Base-by-base conservation (phyloP, 2,797 vertebrate species). In the Telmatherina bonti region DNA sequence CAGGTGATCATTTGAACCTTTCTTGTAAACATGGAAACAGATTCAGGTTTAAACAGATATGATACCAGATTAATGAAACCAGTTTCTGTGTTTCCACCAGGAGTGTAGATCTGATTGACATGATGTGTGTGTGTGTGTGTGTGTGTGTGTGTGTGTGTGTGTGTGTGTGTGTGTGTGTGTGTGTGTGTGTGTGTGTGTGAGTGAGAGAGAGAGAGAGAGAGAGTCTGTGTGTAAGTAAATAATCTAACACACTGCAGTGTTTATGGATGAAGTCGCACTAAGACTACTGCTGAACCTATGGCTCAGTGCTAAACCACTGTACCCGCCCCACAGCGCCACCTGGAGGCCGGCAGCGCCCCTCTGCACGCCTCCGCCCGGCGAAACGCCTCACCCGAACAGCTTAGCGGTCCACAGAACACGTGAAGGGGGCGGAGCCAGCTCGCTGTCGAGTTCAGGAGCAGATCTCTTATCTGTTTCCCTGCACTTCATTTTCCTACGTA, bases 221-320 rank as follows among this genome's bases (percentile, higher is more conserved):
- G n/a, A n/a, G n/a, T n/a, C n/a, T n/a, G n/a, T 43, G 36, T n/a
- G 43, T 45, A 20, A n/a, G 43, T n/a, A 18, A 20, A n/a, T 20
- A 22, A n/a, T 43, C 38, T 43, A 3, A 61, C 24, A 33, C 62
- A n/a, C 70, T 29, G 75, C 67, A 22, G 67, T 24, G 61, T 63
- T 62, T 35, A 24, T 30, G 3, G 30, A 49, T 16, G 26, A 51
- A 68, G 63, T 62, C 22, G 26, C 38, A 5, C 69, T 49, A 24
- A 70, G 54, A 73, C 78, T 64, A 84, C 82, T 82, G 77, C 85
- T 85, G 82, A 79, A 60, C 29, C 71, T 24, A 1, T 4, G 52
- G 67, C 57, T 66, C 52, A 22, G 62, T 62, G 38, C 20, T 49
- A 5, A 78, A 66, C 82, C 77, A 65, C 79, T 72, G 78, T 15